Percentiles rank a stretch among this genome's conserved stretches.
Conservation (phyloP, 2,797 vertebrate genomes). For the Spinibarbus caldwelli region DNA sequence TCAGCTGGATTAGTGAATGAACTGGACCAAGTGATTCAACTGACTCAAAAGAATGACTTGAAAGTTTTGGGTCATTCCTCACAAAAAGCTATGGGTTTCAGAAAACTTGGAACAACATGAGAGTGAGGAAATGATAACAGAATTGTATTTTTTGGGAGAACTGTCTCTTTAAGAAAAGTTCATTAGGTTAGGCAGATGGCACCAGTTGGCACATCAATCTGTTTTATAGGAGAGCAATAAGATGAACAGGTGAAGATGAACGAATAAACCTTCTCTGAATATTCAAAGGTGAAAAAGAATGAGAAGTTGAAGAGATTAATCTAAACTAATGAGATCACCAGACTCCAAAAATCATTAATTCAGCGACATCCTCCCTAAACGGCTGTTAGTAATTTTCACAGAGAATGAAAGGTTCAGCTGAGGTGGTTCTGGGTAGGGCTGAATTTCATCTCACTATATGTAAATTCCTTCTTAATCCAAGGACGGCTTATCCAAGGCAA, state of each 20-base stretch:
- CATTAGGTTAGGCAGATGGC: slow-evolving; percentile 50
- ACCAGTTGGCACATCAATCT: slow-evolving; percentile 45
- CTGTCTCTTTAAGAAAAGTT: slow-evolving; percentile 32
- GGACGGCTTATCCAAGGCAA: slow-evolving; percentile 62
- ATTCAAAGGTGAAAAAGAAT: slow-evolving; percentile 63
- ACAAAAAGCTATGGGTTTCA: background rate
- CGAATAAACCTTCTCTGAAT: slow-evolving; percentile 58
- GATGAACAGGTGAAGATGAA: slow-evolving; percentile 55
- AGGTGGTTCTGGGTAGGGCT: slow-evolving; percentile 51
- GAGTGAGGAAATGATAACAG: background rate
- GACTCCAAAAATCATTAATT: slow-evolving; percentile 60
- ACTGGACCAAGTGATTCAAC: background rate
- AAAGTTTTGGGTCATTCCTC: too few species aligned
- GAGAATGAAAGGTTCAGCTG: slow-evolving; percentile 48
- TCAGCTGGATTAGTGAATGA: too few species aligned
- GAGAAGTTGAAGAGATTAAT: slow-evolving; percentile 62
- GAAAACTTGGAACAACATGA: background rate
- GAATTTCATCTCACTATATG: slow-evolving; percentile 59
- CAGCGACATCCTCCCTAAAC: slow-evolving; percentile 50
- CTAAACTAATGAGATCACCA: slow-evolving; percentile 65
- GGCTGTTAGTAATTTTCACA: slow-evolving; percentile 44
- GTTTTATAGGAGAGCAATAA: slow-evolving; percentile 37
- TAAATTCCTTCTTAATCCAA: slow-evolving; percentile 66
- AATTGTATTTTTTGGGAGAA: background rate
- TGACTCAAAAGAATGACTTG: background rate